Conservation (phyloP, 2,888 invertebrate genomes). For the Acleris holmiana region DNA sequence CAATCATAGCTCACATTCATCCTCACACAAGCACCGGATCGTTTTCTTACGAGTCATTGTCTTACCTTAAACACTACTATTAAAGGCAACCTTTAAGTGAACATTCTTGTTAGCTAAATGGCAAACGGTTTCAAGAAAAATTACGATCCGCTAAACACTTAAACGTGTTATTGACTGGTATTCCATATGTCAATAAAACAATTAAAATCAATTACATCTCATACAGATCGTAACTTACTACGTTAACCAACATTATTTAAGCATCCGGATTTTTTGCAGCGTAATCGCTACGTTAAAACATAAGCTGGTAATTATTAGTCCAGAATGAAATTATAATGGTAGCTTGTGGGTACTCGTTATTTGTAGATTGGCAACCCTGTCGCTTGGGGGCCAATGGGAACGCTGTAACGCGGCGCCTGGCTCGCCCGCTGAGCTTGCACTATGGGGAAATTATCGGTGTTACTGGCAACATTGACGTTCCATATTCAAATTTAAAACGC, state of each 20-base stretch:
- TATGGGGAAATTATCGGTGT: slow-evolving; percentile 26
- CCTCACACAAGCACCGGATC: too few relatives aligned
- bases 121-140: not conserved
- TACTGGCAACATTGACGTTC: slow-evolving; percentile 32
- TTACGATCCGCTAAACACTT: slow-evolving; percentile 24
- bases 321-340: slow-evolving; percentile 75
- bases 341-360: slow-evolving; percentile 64
- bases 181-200: slow-evolving; percentile 32
- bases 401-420: slow-evolving; percentile 78
- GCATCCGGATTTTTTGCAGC: slow-evolving; percentile 39
- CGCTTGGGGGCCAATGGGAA: slow-evolving; percentile 74
- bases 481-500: not conserved
- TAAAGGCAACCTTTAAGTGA: too few relatives aligned
- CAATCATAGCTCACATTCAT: too few relatives aligned
- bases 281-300: slow-evolving; percentile 53
- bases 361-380: slow-evolving; percentile 78
- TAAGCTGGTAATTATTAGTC: slow-evolving; percentile 62
- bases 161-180: slow-evolving; percentile 17
- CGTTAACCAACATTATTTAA: slow-evolving; percentile 34
- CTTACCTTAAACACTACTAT: too few relatives aligned
- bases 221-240: slow-evolving; percentile 27
- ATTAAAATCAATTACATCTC: slow-evolving; percentile 35
- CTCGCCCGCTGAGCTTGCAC: slow-evolving; percentile 69
- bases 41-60: too few relatives aligned
- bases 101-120: slow-evolving; percentile 9